A percentile compares a stretch with the other conserved stretches of the same genome.
These are phyloP conservation scores for Galaxea fascicularis DNA, from an alignment of 92 coral and sea anemone genomes.

Conservation along the genomic window DNA sequence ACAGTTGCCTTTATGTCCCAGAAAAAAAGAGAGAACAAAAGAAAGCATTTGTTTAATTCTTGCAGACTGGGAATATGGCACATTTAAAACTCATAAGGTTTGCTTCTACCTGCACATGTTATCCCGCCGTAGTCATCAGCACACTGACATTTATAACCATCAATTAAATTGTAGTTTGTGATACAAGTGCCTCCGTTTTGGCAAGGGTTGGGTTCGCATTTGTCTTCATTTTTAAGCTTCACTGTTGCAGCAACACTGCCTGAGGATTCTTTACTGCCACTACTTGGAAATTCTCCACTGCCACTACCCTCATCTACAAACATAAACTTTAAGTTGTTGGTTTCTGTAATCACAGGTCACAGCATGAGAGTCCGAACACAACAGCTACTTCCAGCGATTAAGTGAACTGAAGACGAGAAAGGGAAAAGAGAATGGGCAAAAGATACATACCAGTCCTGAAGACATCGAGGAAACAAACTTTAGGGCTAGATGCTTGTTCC, in stretches of 20 bases:
- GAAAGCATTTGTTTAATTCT: no score
- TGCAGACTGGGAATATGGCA: no score
- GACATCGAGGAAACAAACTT: no score
- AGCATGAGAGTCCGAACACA: no score
- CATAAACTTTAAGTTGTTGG: no score
- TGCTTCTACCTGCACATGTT: conserved; percentile 79
- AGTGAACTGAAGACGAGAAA: no score
- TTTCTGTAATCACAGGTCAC: no score
- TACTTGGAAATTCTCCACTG: conserved; percentile 25
- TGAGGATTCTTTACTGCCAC: conserved; percentile 5
- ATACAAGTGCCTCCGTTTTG: conserved; percentile 83
- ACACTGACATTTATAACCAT: conserved; percentile 89
- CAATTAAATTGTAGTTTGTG: conserved; percentile 68
- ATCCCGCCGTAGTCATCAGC: conserved; percentile 89
- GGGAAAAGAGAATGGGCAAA: no score
- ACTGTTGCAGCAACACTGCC: background rate
- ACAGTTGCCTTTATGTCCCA: no score
- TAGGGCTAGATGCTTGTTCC: no score
- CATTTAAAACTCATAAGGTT: background rate
- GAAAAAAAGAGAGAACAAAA: no score
- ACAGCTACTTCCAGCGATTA: background rate
- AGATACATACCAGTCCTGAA: no score
- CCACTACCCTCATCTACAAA: conserved; percentile 13
- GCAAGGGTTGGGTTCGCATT: conserved; percentile 72
- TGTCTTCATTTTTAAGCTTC: conserved; percentile 11